Conservation (phyloP, 2,113 vertebrate genomes). For the Paratilapia polleni region DNA sequence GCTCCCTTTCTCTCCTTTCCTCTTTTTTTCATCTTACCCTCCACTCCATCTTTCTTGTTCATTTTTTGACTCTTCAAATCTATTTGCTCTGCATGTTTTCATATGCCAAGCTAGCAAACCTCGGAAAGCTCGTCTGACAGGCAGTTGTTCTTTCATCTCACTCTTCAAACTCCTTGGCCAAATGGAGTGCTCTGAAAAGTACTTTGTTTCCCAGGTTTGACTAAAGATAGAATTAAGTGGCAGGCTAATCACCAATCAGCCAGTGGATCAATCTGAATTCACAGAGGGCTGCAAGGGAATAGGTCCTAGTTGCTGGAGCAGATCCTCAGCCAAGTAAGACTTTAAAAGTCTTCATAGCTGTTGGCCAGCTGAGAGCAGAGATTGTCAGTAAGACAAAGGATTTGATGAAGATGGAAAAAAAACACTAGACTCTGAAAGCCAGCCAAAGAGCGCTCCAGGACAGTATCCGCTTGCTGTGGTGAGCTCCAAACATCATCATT, state of each 20-base stretch:
- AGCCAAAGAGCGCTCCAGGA: constrained; percentile 28
- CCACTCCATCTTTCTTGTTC: constrained; percentile 19
- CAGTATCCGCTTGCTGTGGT: constrained; percentile 14
- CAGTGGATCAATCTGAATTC: constrained; percentile 39
- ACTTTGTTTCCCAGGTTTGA: constrained; percentile 39
- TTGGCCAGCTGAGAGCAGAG: constrained; percentile 28
- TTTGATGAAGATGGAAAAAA: constrained; percentile 38
- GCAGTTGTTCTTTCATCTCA: constrained; percentile 42
- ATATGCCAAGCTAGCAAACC: constrained; percentile 35
- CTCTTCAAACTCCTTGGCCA: constrained; percentile 36
- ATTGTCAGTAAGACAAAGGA: constrained; percentile 37
- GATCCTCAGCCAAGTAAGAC: constrained; percentile 14
- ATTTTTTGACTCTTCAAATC: constrained; percentile 43
- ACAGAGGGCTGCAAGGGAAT: background rate
- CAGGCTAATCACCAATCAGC: constrained; percentile 54
- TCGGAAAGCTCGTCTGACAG: constrained; percentile 15
- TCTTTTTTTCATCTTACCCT: background rate
- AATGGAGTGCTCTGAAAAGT: constrained; percentile 17
- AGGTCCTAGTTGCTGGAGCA: background rate
- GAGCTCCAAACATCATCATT: constrained; percentile 20
- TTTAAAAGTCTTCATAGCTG: constrained; percentile 2
- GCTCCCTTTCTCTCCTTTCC: constrained; percentile 9
- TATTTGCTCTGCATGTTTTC: constrained; percentile 37
- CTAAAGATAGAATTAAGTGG: constrained; percentile 39
- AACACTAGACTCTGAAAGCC: constrained; percentile 17